phyloP scores from a whole-genome alignment of 2,888 invertebrate genomes.

The Dilophus febrilis region DNA sequence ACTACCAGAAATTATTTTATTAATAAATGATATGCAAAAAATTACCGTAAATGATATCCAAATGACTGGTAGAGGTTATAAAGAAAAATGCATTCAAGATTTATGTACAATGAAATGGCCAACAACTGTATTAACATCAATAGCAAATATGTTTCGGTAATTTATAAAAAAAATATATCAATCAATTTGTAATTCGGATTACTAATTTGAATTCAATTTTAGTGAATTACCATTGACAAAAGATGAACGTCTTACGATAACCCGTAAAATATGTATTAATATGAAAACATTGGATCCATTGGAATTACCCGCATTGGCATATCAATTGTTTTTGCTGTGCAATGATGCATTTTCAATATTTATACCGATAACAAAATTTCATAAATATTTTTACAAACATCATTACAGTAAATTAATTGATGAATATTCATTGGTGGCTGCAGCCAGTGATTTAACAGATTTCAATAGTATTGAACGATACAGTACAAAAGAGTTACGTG shows the following conservation, averaged over 20 bases:
- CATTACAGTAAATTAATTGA: slow-evolving; percentile 29
- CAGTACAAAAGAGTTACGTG: slow-evolving; percentile 33
- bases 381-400: slow-evolving; percentile 32
- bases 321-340: slow-evolving; percentile 41
- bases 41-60: slow-evolving; percentile 34
- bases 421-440: slow-evolving; percentile 25
- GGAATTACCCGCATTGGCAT: slow-evolving; percentile 43
- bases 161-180: slow-evolving; percentile 9
- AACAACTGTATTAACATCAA: slow-evolving; percentile 33
- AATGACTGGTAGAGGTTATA: slow-evolving; percentile 38
- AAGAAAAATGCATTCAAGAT: slow-evolving; percentile 33
- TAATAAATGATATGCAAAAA: slow-evolving; percentile 31
- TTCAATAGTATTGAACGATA: slow-evolving; percentile 27
- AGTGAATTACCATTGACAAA: slow-evolving; percentile 36
- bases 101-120: slow-evolving; percentile 40
- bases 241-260: slow-evolving; percentile 34
- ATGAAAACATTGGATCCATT: slow-evolving; percentile 35
- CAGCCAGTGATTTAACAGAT: slow-evolving; percentile 24
- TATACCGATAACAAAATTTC: slow-evolving; percentile 31
- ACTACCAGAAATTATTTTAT: slow-evolving; percentile 37
- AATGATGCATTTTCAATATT: slow-evolving; percentile 24
- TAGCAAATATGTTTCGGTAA: slow-evolving; percentile 47
- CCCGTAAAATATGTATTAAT: slow-evolving; percentile 36
- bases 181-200: slow-evolving; percentile 3
- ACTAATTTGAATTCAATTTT: slow-evolving; percentile 9